Evolutionary conservation across 53 echinoderm and acorn worm genomes (phyloP), one percentile per base, ranked within the genome.

Genomic region (Holothuria scabra): DNA sequence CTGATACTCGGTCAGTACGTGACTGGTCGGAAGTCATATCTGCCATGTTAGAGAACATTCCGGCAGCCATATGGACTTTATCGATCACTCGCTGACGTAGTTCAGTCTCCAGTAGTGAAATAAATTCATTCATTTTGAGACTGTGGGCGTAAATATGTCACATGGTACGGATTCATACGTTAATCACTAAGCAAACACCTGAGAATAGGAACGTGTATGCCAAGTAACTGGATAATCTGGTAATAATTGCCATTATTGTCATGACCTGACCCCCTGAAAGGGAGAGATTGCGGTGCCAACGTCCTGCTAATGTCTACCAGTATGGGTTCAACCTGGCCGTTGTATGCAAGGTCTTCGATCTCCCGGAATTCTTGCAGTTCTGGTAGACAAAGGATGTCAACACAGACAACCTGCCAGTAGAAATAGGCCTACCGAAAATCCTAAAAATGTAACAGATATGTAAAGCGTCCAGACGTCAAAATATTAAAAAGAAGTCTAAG

Each of bases 131-230:
- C 66, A 66, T 66, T 66, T 66, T 66, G 66, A 66, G 66, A 66
- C 2, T 66, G 66, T 28, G 66, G 66, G 26, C 66, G 20, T 66
- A 66, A 66, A n/a, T 57, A 66, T 66, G 66, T 66, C 2, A 66
- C 66, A 28, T 28, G 66, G 66, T 66, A 66, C 66, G 66, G 66
- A 66, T 66, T 66, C 66, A 66, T 66, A 66, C 26, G 66, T 66
- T 57, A 14, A 20, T 57, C 58, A 66, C 66, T 66, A 28, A 66
- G 66, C 66, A n/a, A 66, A n/a, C 66, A 28, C n/a, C 66, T 66
- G 66, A 66, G 66, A 28, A 66, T 66, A 28, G 26, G 66, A 66
- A 66, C 66, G 66, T 66, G 26, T 66, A n/a, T 66, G 66, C 66
- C 66, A 28, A 66, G 66, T 66, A 66, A 66, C 66, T 66, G 66